Evolutionary conservation across 1,140 invertebrate species (phyloP), one percentile per base, ranked within the genome.

Genomic region (Myzus persicae): DNA sequence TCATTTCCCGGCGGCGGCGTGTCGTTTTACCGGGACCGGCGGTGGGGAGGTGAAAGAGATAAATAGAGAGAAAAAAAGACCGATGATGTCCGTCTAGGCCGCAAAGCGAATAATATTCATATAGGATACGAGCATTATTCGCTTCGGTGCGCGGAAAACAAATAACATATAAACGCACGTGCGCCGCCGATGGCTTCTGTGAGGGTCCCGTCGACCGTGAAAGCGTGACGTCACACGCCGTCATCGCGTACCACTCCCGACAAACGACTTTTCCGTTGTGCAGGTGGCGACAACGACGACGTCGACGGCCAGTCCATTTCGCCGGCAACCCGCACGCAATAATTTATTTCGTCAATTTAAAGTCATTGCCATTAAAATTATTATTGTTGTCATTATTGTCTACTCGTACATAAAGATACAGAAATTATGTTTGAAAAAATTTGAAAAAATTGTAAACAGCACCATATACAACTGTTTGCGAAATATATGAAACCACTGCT

Each of bases 191-290:
- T 26, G 20, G 36, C 48, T 54, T 36, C 85, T 76, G 59, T 76
- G 59, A 31, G 42, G 18, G 36, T 22, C 88, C n/a, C 36, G 88
- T 54, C 90, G 59, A 76, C 90, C 90, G 90, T 91, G 90, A 91
- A 76, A 59, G 40, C 40, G 90, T 76, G 90, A 91, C 90, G 90
- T 76, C 54, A 91, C 48, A 90, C 22, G 36, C 4, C 42, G 42
- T n/a, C 85, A 31, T n/a, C 24, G 84, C 42, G 26, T 26, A 18
- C 31, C 85, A n/a, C 84, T 26, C 18, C 26, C 85, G 42, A 31
- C 40, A 46, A 87, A 87, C 44, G 44, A 87, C 85, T 87, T 48
- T 46, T n/a, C 31, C 14, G 31, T 36, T 18, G 42, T 87, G 42
- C 24, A 11, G 40, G 40, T 42, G 24, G 26, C 3, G 11, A 1